Evolutionary conservation across 2,888 invertebrate genomes (phyloP), one percentile per base, ranked within the genome.

Genomic region (Eudemis profundana): DNA sequence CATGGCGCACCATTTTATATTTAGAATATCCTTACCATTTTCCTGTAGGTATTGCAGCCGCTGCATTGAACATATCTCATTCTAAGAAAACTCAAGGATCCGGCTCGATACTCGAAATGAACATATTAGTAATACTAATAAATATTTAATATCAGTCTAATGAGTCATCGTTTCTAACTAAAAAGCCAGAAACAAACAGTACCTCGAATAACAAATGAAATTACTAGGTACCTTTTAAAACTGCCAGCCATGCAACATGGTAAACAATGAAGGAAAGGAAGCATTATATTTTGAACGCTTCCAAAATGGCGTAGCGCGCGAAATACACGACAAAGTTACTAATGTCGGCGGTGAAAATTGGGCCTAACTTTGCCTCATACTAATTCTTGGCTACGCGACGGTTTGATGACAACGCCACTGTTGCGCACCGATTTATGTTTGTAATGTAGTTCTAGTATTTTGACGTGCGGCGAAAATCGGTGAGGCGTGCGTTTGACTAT

Each of bases 401-500:
- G 36, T 61, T 36, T 10, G 36, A 17, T 53, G 21, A 5, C 15
- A 42, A 42, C 56, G 56, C 56, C 29, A n/a, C 29, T 19, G 4
- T 33, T 46, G 27, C n/a, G 14, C n/a, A 14, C 17, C 29, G 4
- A 23, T 7, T 42, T 17, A 38, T 19, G 14, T 27, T 38, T n/a
- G 46, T 54, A 33, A 14, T n/a, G 5, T 12, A 27, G 40, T 14
- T 38, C 33, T 19, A 69, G 64, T 68, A 72, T 73, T 72, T 69
- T 69, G 78, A 79, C 76, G 74, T 74, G 81, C 78, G 76, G 83
- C 77, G 79, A 87, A 89, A 87, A 85, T 84, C 77, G 75, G 77
- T 77, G 75, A 81, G 75, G 78, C 79, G 76, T 83, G 78, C 79
- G 72, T 78, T 81, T 80, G 78, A 76, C 84, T 64, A 50, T 84